Evolutionary conservation across 1,140 invertebrate genomes (phyloP).

Genomic region (Trinorchestia longiramus): DNA sequence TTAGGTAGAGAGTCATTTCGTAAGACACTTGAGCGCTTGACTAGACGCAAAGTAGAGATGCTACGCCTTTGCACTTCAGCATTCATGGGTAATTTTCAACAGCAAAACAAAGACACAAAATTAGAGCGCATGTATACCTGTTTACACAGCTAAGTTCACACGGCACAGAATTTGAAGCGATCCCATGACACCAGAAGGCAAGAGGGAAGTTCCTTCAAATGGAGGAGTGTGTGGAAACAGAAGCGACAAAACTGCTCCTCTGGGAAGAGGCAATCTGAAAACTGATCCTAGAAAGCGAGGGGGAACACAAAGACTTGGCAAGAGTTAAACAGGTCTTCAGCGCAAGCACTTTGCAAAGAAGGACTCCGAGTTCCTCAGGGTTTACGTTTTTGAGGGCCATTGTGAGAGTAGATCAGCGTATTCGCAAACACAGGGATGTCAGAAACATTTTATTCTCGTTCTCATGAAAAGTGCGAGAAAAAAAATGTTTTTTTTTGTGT

Average conservation of each 20-base stretch:
- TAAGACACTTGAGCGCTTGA: neutral
- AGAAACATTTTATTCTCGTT: too few species aligned
- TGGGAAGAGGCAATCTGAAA: conserved; percentile 49
- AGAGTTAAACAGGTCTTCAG: conserved; percentile 5
- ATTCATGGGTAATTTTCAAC: neutral
- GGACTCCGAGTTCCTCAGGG: neutral
- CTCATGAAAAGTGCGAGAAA: too few species aligned
- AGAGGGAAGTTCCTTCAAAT: conserved; percentile 22
- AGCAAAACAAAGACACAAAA: neutral
- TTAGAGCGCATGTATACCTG: neutral
- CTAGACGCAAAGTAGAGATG: neutral
- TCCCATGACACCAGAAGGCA: conserved; percentile 11
- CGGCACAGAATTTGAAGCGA: neutral
- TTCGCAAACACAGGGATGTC: neutral
- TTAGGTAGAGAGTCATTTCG: neutral
- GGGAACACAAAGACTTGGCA: neutral
- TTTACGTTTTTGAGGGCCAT: neutral
- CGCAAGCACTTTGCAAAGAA: neutral
- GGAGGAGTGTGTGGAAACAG: conserved; percentile 43
- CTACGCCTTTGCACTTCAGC: neutral
- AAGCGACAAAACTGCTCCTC: conserved; percentile 51
- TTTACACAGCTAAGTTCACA: conserved; percentile 19
- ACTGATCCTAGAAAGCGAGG: conserved; percentile 42
- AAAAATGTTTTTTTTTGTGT: too few species aligned
- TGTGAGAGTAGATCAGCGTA: neutral